Base-by-base conservation (phyloP, 2,888 invertebrate species). In the Hipparchia sbordonii region DNA sequence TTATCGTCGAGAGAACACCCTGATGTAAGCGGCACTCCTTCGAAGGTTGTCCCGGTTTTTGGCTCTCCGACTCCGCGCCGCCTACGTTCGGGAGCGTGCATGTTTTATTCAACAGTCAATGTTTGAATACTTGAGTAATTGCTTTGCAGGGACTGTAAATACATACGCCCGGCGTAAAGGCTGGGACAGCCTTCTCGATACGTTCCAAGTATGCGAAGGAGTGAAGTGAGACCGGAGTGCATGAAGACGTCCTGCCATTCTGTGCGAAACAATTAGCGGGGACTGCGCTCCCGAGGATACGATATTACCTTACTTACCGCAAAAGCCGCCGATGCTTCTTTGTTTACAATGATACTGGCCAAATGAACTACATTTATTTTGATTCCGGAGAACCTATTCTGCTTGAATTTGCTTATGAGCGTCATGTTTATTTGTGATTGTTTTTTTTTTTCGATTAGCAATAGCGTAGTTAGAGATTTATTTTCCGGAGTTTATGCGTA, bases 41-140 rank as follows among this genome's bases (percentile, higher is more conserved):
- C 93, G 92, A 94, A 93, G 94, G 94, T 94, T 94, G 94, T 94
- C 94, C 94, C 94, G 94, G 94, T 92, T 94, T 94, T 92, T 91
- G 90, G 90, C 90, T 92, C 94, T 93, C 95, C 94, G 93, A 87
- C 87, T 91, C 91, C 88, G 84, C 84, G 81, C 82, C 82, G 82
- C 80, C 83, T 84, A 82, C 79, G 83, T 82, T 83, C 85, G 87
- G 86, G 84, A 91, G 93, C 93, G 94, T 93, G 92, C 91, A 90
- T 90, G 91, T 82, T 82, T 78, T 80, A 84, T 79, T 77, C 81
- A 83, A 82, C 82, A 85, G 82, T 83, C 82, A 85, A 82, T 84
- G 83, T 86, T 85, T 86, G 86, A 85, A 86, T 81, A 84, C 80
- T 82, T 82, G 85, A 88, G 87, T 86, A 84, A 87, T 87, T 85